Base-by-base conservation (phyloP, 1,140 invertebrate genomes). In the Cotesia glomerata region DNA sequence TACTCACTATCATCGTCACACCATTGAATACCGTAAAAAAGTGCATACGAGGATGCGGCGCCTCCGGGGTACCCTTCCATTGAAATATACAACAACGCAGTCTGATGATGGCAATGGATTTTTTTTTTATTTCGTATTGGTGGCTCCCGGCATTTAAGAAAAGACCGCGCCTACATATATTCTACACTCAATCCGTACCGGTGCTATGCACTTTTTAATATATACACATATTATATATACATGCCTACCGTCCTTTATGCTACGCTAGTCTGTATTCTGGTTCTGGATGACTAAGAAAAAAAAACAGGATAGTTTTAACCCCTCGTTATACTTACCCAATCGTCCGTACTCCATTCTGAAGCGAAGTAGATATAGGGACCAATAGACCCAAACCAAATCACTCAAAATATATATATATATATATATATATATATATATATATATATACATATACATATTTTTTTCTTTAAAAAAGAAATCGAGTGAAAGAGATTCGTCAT, bases 61-160 rank as follows among this genome's bases (percentile, higher is more conserved):
- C 70, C 70, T 72, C 4, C 58, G 26, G 63, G 49, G 32, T n/a
- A 34, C 3, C 49, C 18, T 7, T 51, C 16, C 68, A 62, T 51
- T 65, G 51, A 72, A 65, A 72, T 72, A 72, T 35, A 51, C 39
- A 45, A 39, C 36, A 39, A 39, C 39, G 18, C 11, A 39, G 39
- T 39, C 39, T 39, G 39, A 39, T 39, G 36, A 39, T 39, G 11
- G 7, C 39, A 39, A 39, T 39, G 39, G 39, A 39, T 39, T 39
- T 39, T 39, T 39, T 39, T 39, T 8, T 39, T 39, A 39, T 32
- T 58, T 26, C 18, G 62, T 34, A 58, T 72, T 66, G 51, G 62
- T 72, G 62, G 63, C 70, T 72, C 51, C 70, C 62, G 70, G 70
- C 70, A 72, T 72, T 72, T 72, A 66, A 71, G 39, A 39, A 39